Base-by-base conservation (phyloP, 2,888 invertebrate genomes). In the Ecliptopera silaceata region DNA sequence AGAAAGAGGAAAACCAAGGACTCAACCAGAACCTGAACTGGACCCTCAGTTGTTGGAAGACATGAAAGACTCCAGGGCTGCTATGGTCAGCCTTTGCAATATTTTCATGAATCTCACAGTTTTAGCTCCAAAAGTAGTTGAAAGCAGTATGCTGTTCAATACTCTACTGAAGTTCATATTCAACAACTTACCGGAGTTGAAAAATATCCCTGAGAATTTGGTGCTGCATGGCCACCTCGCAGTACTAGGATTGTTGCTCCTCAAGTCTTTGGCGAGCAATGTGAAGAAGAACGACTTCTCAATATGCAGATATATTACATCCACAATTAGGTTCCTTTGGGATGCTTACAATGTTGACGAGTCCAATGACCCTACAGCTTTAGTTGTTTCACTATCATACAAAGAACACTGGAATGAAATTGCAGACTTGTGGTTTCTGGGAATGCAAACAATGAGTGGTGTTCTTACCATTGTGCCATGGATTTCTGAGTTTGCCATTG, bases 51-150 rank as follows among this genome's bases (percentile, higher is more conserved):
- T 96, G 63, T 79, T 96, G 56, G 96, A 96, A 72, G 95, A 96
- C 66, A 96, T 97, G 95, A 95, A 95, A 72, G 96, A 96, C 79
- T 96, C 97, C 0, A 93, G 97, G 58, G 92, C 94, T 2, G 97
- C 97, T 0, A 95, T 98, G 92, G 95, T 96, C 62, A 96, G 97
- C 66, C 93, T 97, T 26, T 98, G 97, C 82, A 97, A 97, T 76
- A 95, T 97, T 56, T 94, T 98, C 65, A 97, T 98, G 96, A 98
- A 98, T 79, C 92, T 98, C 2, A 96, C 97, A 11, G 98, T 98
- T 0, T 84, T 98, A 57, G 98, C 98, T 70, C 94, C 96, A 0
- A 96, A 96, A 80, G 87, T 96, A 43, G 96, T 97, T 4, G 96
- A 96, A 76, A 94, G 95, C 64, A 95, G 96, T 57, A 87, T 93